Evolutionary conservation across 2,888 invertebrate species (phyloP).

Genomic region (Drosophila stalkeri): DNA sequence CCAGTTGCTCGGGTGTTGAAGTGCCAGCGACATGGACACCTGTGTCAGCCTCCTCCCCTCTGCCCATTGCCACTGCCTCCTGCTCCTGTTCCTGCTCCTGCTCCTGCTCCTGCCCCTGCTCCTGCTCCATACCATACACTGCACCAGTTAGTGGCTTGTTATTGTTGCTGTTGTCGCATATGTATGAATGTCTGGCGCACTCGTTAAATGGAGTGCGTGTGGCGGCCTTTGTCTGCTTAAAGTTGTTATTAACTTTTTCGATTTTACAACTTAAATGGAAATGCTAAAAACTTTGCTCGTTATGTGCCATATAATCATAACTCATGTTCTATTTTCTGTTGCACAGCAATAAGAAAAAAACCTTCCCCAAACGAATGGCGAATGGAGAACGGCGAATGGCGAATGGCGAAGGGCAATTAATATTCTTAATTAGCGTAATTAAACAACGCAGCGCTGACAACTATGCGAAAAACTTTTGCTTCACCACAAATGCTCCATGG

Average conservation of each 20-base stretch:
- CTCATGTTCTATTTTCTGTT: slow-evolving; percentile 68
- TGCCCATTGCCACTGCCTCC: not conserved
- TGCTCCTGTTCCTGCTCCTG: not conserved
- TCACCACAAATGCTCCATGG: slow-evolving; percentile 28
- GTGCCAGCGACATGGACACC: slow-evolving; percentile 76
- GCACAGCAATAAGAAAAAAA: slow-evolving; percentile 26
- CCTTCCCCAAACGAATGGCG: slow-evolving; percentile 30
- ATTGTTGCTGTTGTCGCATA: slow-evolving; percentile 63
- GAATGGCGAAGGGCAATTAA: slow-evolving; percentile 79
- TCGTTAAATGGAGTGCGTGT: slow-evolving; percentile 76
- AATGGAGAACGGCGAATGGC: not conserved
- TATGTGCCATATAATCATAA: slow-evolving; percentile 73
- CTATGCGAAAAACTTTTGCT: slow-evolving; percentile 81
- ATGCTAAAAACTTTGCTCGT: slow-evolving; percentile 67
- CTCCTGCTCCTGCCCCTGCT: not conserved
- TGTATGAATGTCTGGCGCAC: slow-evolving; percentile 41
- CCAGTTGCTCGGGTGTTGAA: slow-evolving; percentile 64
- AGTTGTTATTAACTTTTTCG: slow-evolving; percentile 75
- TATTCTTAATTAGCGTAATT: slow-evolving; percentile 85
- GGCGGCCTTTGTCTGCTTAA: slow-evolving; percentile 59
- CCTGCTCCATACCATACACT: slow-evolving; percentile 16
- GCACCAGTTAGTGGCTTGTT: slow-evolving; percentile 72
- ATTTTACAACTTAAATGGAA: slow-evolving; percentile 75
- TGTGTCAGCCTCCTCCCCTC: slow-evolving; percentile 50
- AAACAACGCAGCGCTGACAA: slow-evolving; percentile 84